Conservation (phyloP, 2,888 invertebrate genomes). For the Latheticus oryzae region DNA sequence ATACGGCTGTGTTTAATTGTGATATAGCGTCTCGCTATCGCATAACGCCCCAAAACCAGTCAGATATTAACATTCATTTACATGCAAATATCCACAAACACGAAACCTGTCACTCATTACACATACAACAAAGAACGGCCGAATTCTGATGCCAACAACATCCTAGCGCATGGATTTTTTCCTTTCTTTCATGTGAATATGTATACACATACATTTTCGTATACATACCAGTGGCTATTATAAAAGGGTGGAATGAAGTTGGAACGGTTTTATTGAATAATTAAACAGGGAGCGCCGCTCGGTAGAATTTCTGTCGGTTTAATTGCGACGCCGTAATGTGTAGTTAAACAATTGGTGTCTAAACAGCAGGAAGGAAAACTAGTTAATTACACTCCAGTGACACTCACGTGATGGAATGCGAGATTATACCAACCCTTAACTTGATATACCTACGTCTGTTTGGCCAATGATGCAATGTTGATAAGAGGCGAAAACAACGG, state of each 20-base stretch:
- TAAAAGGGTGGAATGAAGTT: constrained; percentile 38
- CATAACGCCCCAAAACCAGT: constrained; percentile 45
- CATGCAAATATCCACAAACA: constrained; percentile 45
- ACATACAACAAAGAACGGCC: constrained; percentile 37
- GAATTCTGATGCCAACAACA: constrained; percentile 38
- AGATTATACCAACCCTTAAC: constrained; percentile 42
- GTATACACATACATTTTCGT: constrained; percentile 18
- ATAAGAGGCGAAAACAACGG: constrained; percentile 27
- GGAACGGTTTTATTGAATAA: constrained; percentile 54
- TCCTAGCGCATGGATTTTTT: constrained; percentile 31
- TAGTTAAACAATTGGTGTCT: constrained; percentile 57
- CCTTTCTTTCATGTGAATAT: no score
- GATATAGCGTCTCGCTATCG: constrained; percentile 53
- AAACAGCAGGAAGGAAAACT: constrained; percentile 54
- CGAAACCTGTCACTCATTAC: constrained; percentile 44
- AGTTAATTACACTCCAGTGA: constrained; percentile 54
- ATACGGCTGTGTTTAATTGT: constrained; percentile 58
- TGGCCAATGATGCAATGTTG: constrained; percentile 35
- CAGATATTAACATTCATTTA: constrained; percentile 55
- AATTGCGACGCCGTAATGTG: constrained; percentile 55
- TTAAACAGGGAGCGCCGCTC: constrained; percentile 51
- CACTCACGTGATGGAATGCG: constrained; percentile 43
- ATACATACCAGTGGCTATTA: constrained; percentile 27
- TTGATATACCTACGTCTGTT: constrained; percentile 37
- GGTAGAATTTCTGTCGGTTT: constrained; percentile 51